Evolutionary conservation across 1,140 invertebrate genomes (phyloP), one percentile per base, ranked within the genome.

Genomic region (Eubasilissa regina): DNA sequence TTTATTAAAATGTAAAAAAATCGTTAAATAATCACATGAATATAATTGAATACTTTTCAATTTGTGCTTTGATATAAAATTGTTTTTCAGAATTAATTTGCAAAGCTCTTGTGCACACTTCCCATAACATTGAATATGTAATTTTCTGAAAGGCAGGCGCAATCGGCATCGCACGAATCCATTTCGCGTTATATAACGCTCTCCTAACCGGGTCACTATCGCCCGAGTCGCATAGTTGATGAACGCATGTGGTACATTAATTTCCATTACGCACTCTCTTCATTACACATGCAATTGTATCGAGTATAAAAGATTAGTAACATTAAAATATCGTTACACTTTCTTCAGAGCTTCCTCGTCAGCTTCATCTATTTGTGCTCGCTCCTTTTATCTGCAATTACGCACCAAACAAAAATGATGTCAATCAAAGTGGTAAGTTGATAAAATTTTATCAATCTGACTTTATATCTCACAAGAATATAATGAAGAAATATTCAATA

Each of bases 251-350:
- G 11, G 45, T 35, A 35, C 25, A 35, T 17, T 53, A 70, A 15
- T 55, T 56, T 56, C 15, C 44, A 43, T 74, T 74, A 74, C 70
- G 70, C 53, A 74, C 15, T 74, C 70, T 12, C 48, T 56, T 74
- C 70, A 60, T 75, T 75, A 48, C 62, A 19, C 13, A 68, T 76
- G 53, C 75, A 35, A 60, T 66, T 53, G 75, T 77, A 35, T 19
- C 35, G 44, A 25, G 68, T 78, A 78, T 78, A 78, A 73, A 78
- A 78, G 77, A 78, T 78, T 43, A 12, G 44, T 78, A 78, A 51
- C 77, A 53, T 43, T 51, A 17, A 73, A 78, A 73, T 47, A 72
- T 25, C 55, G 56, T 60, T 45, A 78, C 66, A 73, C 77, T 78
- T 72, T 48, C 44, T 13, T 44, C n/a, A 43, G 19, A 15, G 48